A percentile compares a stretch with the other conserved stretches of the same genome.
These are phyloP conservation scores for Numida meleagris DNA, from an alignment of 2,113 vertebrate genomes.

Conservation along the genomic window DNA sequence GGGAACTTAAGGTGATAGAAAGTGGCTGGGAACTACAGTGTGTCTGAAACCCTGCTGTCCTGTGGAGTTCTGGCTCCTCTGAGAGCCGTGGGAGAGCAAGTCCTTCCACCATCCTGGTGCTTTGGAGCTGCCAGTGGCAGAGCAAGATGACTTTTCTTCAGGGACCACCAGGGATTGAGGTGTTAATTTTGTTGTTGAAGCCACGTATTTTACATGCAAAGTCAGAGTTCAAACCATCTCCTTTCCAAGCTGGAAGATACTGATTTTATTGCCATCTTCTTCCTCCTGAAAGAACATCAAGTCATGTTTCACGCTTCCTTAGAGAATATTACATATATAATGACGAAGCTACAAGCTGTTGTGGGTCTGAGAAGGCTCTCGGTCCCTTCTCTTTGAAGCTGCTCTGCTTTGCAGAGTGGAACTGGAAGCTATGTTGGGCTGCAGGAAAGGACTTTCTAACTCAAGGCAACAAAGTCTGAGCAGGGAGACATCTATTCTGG, in stretches of 20 bases:
- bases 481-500: not conserved
- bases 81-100: rapidly evolving
- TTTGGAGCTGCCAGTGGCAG: not conserved
- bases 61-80: not conserved
- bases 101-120: not conserved
- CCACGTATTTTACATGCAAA: rapidly evolving
- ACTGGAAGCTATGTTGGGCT: not conserved
- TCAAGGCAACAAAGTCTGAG: not conserved
- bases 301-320: not conserved
- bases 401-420: not conserved
- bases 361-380: not conserved
- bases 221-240: not conserved
- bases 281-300: not conserved
- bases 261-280: not conserved
- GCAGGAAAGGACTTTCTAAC: not conserved
- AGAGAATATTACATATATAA: not conserved
- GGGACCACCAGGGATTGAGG: not conserved
- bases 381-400: not conserved
- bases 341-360: not conserved
- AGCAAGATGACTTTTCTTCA: not conserved
- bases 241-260: not conserved
- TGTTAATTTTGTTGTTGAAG: not conserved
- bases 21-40: not conserved
- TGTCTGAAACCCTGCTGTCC: not conserved
- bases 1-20: not conserved